Base-by-base conservation (phyloP, 2,113 vertebrate species). In the Halichoeres trimaculatus region DNA sequence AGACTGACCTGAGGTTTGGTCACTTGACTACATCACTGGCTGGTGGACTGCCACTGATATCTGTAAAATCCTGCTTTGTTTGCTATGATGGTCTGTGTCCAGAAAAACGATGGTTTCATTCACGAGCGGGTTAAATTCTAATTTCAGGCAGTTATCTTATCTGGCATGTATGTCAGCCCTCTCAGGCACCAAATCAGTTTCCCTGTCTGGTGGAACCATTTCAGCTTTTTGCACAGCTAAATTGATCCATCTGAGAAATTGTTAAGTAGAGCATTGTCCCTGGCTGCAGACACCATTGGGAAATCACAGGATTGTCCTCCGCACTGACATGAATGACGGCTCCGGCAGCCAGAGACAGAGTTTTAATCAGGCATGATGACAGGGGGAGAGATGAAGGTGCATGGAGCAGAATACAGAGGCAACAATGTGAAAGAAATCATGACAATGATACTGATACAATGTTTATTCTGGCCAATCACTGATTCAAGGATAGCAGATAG, bases 311-410 rank as follows among this genome's bases (percentile, higher is more conserved):
- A 81, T 85, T 81, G 85, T 90, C 86, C 79, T 80, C 80, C 23
- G 65, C 70, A 76, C 84, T 86, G 88, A 90, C 81, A 86, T 90
- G 76, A 90, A 89, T 86, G 88, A 88, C 76, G 69, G 78, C 85
- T 85, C 63, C 35, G 14, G 81, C 76, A 76, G 80, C 70, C 73
- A 56, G 75, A 51, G 61, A 48, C 56, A 76, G 81, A 82, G 75
- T 85, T 90, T 90, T 87, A 89, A 91, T 90, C 88, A 86, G 84
- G 68, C 68, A 69, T 81, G 83, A 89, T 81, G 87, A 79, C 81
- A 78, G 68, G 26, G 17, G 26, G 41, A 65, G 78, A 77, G 64
- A 60, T 11, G 36, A 62, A 78, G 54, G 62, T 67, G 54, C 40
- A 47, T 71, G 59, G 61, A 60, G 54, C 24, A 51, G 83, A 88